Evolutionary conservation across 2,113 vertebrate species (phyloP).

Genomic region (Platysteira castanea): DNA sequence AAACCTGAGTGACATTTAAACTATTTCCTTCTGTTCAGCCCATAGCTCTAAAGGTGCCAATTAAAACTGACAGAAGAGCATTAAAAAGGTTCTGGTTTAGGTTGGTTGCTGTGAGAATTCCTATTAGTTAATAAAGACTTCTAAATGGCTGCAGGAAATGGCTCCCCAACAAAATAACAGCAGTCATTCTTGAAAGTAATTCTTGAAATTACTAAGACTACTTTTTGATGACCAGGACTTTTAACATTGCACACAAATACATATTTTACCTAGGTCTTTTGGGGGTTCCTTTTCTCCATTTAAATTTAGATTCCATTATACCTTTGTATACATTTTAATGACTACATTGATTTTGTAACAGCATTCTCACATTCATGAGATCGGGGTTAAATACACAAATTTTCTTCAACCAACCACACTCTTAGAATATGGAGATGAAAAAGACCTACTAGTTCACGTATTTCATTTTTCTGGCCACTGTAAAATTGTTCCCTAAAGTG

Average conservation of each 20-base stretch:
- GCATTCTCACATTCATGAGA: neutral
- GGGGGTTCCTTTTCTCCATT: neutral
- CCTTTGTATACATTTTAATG: neutral
- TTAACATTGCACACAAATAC: neutral
- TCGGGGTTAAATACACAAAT: neutral
- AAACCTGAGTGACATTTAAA: slow-evolving; percentile 36
- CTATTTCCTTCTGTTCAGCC: slow-evolving; percentile 29
- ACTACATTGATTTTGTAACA: neutral
- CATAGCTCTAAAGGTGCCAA: slow-evolving; percentile 39
- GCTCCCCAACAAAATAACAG: neutral
- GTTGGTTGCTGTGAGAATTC: neutral
- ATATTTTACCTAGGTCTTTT: neutral
- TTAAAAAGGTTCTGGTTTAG: neutral
- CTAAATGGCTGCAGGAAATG: neutral
- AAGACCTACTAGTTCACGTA: neutral
- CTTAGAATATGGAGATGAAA: neutral
- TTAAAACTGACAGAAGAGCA: slow-evolving; percentile 40
- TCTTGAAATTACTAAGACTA: slow-evolving; percentile 35
- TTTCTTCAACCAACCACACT: neutral
- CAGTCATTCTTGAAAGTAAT: no score
- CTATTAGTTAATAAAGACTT: slow-evolving; percentile 48
- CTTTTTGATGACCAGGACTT: neutral
- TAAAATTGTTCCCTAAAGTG: neutral
- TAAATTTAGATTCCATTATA: neutral
- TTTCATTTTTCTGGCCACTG: neutral